Evolutionary conservation across 2,113 vertebrate genomes (phyloP), one percentile per base, ranked within the genome.

Genomic region (Pagrus major): DNA sequence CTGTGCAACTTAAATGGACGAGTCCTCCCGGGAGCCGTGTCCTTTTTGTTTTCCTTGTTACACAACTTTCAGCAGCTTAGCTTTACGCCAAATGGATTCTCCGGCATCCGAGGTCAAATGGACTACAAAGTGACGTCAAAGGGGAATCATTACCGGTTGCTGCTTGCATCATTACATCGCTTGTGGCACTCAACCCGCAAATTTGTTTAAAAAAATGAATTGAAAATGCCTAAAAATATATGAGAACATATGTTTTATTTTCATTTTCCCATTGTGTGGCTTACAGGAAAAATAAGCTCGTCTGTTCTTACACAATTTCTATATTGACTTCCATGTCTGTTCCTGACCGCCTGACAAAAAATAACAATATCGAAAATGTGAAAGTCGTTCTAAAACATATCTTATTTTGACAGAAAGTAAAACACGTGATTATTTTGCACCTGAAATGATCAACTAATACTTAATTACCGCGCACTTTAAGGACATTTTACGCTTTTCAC

Each of bases 71-170:
- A 35, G 31, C 29, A 46, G 80, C 68, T 78, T 81, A 74, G 80
- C 81, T 85, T 82, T 56, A 51, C 75, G 7, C 60, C 81, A 91
- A 91, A 92, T 91, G 89, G 90, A 84, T 65, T 70, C 86, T 81
- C 65, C 68, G 72, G 58, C 68, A 55, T 76, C 66, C 7, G 77
- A 89, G 74, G 86, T 91, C 86, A 88, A 70, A 33, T 33, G 35
- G 75, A 91, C 92, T 94, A 94, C 92, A 92, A 92, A 83, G 42
- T 89, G 52, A 87, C 86, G 86, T 90, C 4, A n/a, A 46, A 0
- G 0, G 0, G 0, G 2, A 25, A 83, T 51, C 29, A 58, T 76
- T 71, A 25, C 85, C 79, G 71, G 77, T 59, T 51, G 46, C 10
- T 20, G 14, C 14, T 59, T 73, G 20, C 42, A 12, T 56, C 33